Evolutionary conservation across 2,113 vertebrate species (phyloP).

Genomic region (Lepisosteus oculatus): DNA sequence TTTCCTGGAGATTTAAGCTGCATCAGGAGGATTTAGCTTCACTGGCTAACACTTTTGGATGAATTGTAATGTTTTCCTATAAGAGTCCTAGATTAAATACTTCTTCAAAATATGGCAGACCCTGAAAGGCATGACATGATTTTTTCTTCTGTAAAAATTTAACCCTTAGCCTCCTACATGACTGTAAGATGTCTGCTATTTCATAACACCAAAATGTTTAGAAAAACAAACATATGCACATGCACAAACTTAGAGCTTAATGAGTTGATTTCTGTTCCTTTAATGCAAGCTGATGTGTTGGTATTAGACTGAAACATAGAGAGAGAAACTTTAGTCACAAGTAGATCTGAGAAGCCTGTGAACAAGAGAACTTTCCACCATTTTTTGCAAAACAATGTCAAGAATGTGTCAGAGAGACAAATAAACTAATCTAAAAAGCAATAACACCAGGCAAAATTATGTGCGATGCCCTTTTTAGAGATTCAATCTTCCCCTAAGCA

Average conservation of each 20-base stretch:
- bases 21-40: constrained; percentile 58
- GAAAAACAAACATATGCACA: constrained; percentile 1
- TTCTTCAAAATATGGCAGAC: constrained; percentile 26
- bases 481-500: no score
- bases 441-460: no score
- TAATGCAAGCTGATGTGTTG: no score
- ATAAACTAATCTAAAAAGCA: no score
- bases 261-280: no score
- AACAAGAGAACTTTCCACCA: no score
- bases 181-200: neutral
- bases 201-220: neutral
- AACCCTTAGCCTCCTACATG: constrained; percentile 13
- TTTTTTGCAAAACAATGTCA: no score
- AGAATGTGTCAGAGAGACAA: no score
- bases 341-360: no score
- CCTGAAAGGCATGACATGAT: constrained; percentile 12
- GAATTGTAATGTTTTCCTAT: constrained; percentile 60
- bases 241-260: neutral
- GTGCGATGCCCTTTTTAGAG: no score
- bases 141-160: constrained; percentile 23
- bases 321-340: no score
- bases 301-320: no score
- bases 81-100: constrained; percentile 52
- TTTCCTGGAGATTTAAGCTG: constrained; percentile 71
- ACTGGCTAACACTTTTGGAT: constrained; percentile 47